These are phyloP conservation scores for Drosophila ambigua DNA, from an alignment of 1,140 invertebrate species.

Conservation along the genomic window DNA sequence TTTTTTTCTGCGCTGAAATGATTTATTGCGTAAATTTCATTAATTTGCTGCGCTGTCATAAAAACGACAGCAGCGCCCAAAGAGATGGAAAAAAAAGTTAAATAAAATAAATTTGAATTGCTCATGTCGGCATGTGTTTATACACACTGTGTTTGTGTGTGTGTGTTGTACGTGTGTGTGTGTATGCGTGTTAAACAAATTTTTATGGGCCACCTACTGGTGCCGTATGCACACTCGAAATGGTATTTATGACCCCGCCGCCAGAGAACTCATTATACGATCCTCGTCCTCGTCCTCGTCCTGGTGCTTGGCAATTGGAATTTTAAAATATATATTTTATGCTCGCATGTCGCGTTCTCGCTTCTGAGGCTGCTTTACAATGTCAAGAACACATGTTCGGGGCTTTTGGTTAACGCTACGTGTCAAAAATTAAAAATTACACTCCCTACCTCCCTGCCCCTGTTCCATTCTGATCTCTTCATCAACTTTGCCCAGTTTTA, in stretches of 20 bases:
- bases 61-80: constrained; percentile 49
- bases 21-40: constrained; percentile 77
- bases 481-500: constrained; percentile 26
- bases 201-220: constrained; percentile 47
- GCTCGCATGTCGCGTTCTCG: constrained; percentile 9
- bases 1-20: constrained; percentile 47
- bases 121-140: constrained; percentile 38
- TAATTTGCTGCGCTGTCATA: constrained; percentile 79
- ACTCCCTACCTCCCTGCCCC: not conserved
- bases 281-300: constrained; percentile 15
- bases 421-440: constrained; percentile 77
- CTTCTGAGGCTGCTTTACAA: constrained; percentile 30
- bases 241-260: constrained; percentile 58
- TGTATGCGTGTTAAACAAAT: constrained; percentile 44
- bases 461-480: constrained; percentile 15
- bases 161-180: constrained; percentile 21
- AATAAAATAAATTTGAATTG: constrained; percentile 76
- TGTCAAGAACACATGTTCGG: constrained; percentile 68
- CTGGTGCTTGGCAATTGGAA: constrained; percentile 33
- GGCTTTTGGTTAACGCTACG: constrained; percentile 51
- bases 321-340: constrained; percentile 60
- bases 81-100: constrained; percentile 33
- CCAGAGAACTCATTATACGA: constrained; percentile 66
- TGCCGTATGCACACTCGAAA: constrained; percentile 38
- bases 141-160: constrained; percentile 2